Evolutionary conservation across 2,113 vertebrate species (phyloP), one percentile per base, ranked within the genome.

Genomic region (Phycodurus eques): DNA sequence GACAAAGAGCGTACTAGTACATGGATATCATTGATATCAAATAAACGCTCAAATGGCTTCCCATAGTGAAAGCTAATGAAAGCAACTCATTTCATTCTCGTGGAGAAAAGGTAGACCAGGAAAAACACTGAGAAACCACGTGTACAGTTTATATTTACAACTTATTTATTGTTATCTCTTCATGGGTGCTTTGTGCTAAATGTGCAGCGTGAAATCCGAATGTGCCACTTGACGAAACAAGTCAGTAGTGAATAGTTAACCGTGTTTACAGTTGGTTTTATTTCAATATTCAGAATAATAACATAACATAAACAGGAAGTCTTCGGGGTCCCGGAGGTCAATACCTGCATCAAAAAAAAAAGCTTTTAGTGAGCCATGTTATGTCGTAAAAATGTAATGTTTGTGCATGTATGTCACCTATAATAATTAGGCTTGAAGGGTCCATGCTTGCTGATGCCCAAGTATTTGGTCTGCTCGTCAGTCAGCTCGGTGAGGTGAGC

Each of bases 381-480:
- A 19, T 8, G 5, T 53, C 2, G 17, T 53, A 9, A 53, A 56
- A 31, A 59, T 31, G 1, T 12, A 27, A 22, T 13, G 10, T 63
- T 11, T 31, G 13, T 73, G 2, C 31, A 14, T 2, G 20, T 35
- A 0, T 73, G 67, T 56, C 49, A 84, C 89, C 85, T 88, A 75
- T 90, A 90, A 74, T 88, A 84, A 73, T 76, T 88, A 5, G 75
- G 80, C 82, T 90, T 90, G 57, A 88, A 90, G 56, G 89, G 88
- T 20, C 89, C 88, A 0, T 85, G 74, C 57, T 75, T 87, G 72
- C 78, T 81, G 70, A 90, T 73, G n/a, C 87, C 85, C 51, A 86
- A 83, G 66, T 90, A 90, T 15, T 81, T 85, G 77, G 83, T 60
- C 76, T 90, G 89, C 20, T 84, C 87, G 1, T 85, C 81, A 0